These are phyloP conservation scores for Nephila pilipes DNA, from an alignment of 1,140 invertebrate genomes.

Conservation along the genomic window DNA sequence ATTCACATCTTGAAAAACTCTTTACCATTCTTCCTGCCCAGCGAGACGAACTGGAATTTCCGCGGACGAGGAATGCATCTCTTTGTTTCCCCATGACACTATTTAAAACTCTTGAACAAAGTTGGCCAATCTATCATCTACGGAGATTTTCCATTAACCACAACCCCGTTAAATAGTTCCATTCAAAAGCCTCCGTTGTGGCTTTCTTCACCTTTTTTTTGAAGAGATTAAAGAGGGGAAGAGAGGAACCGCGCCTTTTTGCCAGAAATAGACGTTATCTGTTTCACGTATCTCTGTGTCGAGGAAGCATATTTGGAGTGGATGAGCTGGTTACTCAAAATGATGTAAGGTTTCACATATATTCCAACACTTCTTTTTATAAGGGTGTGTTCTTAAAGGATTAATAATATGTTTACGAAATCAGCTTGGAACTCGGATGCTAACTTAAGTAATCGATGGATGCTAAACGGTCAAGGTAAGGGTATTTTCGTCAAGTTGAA, in stretches of 20 bases:
- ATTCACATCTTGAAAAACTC: background rate
- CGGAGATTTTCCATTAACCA: background rate
- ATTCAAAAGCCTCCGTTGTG: background rate
- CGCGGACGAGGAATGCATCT: background rate
- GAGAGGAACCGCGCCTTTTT: background rate
- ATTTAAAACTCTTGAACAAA: background rate
- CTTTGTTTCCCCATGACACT: background rate
- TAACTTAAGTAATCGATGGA: too few relatives aligned
- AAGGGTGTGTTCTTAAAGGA: background rate
- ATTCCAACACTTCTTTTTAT: background rate
- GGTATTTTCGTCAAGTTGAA: too few relatives aligned
- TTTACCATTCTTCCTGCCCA: background rate
- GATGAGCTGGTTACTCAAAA: background rate
- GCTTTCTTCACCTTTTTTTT: background rate
- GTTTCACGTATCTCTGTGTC: background rate
- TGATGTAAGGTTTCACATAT: background rate
- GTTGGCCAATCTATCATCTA: background rate
- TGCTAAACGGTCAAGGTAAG: too few relatives aligned
- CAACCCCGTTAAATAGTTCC: background rate
- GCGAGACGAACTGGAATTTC: background rate
- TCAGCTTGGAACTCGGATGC: too few relatives aligned
- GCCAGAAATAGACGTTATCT: constrained; percentile 11
- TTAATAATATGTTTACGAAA: background rate
- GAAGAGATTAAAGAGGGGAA: background rate
- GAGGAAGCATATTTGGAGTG: background rate